Conservation (phyloP, 2,888 invertebrate genomes). For the Pyrrhia umbra region DNA sequence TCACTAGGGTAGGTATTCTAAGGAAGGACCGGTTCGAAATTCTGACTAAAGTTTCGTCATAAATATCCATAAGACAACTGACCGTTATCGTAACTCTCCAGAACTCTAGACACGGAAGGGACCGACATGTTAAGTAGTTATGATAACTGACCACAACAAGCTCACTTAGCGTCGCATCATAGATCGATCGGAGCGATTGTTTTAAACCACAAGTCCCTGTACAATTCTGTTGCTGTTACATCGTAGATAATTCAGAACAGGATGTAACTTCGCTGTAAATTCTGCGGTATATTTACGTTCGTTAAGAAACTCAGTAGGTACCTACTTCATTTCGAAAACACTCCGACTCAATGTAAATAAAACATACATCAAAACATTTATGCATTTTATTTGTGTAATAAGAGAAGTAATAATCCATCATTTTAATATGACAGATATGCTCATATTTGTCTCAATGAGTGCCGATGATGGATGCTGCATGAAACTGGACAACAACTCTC, state of each 20-base stretch:
- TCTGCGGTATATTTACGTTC: constrained; percentile 6
- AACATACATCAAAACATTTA: neutral
- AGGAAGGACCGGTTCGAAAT: neutral
- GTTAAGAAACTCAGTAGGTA: neutral
- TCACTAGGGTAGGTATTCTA: neutral
- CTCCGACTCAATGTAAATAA: neutral
- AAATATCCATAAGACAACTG: neutral
- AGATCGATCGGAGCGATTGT: neutral
- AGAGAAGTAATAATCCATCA: neutral
- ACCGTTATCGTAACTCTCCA: too few species aligned
- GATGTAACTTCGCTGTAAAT: neutral
- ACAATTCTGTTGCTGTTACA: neutral
- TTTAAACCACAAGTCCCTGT: neutral
- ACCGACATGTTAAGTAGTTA: neutral
- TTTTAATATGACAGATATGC: neutral
- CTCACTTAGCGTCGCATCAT: neutral
- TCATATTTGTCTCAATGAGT: neutral
- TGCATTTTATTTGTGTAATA: neutral
- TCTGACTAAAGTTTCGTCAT: neutral
- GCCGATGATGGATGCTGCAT: neutral
- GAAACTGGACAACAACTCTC: neutral
- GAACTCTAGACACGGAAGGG: neutral
- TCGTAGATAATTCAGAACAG: neutral
- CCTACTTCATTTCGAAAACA: neutral
- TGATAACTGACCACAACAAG: neutral